These are phyloP conservation scores for Nyctibius grandis DNA, from an alignment of 2,797 vertebrate species.

Conservation along the genomic window DNA sequence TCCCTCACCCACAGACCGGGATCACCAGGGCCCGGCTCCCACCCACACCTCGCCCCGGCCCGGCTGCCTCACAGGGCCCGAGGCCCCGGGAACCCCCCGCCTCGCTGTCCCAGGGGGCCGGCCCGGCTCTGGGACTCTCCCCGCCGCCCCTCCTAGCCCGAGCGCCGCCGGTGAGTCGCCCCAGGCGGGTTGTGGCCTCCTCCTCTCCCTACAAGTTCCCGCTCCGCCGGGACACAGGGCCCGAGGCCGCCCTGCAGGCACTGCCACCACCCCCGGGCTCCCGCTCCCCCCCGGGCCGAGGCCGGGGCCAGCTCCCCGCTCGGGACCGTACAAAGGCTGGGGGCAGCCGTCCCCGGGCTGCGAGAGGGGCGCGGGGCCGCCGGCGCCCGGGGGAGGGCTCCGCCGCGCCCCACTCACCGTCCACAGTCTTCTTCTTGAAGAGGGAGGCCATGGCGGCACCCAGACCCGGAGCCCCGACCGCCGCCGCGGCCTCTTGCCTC, in stretches of 20 bases:
- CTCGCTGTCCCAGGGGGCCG: not conserved
- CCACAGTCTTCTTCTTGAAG: slow-evolving; percentile 97
- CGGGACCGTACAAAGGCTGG: too few relatives aligned
- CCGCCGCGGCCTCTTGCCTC: not conserved
- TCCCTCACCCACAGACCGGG: not conserved
- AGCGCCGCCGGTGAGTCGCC: not conserved
- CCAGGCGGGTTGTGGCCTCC: not conserved
- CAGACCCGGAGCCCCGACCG: not conserved
- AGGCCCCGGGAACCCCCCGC: not conserved
- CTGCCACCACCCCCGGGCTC: not conserved
- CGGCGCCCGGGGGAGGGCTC: too few relatives aligned
- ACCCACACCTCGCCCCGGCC: too few relatives aligned
- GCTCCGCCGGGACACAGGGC: not conserved
- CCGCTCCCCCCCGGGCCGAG: not conserved
- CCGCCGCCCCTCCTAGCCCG: not conserved
- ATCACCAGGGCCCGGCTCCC: not conserved
- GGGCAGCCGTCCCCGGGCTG: too few relatives aligned
- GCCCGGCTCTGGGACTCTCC: not conserved
- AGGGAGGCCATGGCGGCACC: slow-evolving; percentile 84
- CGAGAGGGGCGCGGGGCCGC: too few relatives aligned
- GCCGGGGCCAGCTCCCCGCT: not conserved
- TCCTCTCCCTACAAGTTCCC: not conserved
- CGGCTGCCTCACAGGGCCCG: not conserved
- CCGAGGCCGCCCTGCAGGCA: not conserved
- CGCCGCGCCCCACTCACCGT: slow-evolving; percentile 88